Conservation (phyloP, 2,888 invertebrate species). For the Corythucha ciliata region DNA sequence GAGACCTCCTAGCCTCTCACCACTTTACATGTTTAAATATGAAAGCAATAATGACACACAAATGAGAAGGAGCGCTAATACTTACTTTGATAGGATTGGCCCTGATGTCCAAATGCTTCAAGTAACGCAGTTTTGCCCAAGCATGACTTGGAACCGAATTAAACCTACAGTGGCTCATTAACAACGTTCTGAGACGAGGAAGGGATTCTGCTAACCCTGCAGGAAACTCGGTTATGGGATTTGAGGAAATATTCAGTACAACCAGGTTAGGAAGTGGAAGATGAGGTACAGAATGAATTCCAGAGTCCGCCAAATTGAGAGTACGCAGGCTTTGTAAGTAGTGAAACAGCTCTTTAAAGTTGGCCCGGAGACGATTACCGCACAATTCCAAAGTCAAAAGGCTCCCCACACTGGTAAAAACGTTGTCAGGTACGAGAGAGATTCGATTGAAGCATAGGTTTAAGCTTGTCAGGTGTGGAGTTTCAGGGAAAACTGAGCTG, state of each 20-base stretch:
- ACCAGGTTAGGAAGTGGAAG: slow-evolving; percentile 66
- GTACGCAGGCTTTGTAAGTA: slow-evolving; percentile 72
- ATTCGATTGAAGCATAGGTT: slow-evolving; percentile 72
- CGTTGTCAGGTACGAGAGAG: slow-evolving; percentile 78
- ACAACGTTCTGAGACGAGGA: slow-evolving; percentile 57
- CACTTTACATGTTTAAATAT: too few relatives aligned
- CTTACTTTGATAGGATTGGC: slow-evolving; percentile 64
- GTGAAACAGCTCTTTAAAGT: slow-evolving; percentile 79
- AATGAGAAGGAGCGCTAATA: background rate
- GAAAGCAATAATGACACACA: too few relatives aligned
- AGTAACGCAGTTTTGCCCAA: slow-evolving; percentile 59
- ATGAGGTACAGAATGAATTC: slow-evolving; percentile 64
- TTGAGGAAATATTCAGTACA: slow-evolving; percentile 68
- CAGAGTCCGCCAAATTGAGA: slow-evolving; percentile 65
- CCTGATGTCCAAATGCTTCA: slow-evolving; percentile 69
- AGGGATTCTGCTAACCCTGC: slow-evolving; percentile 54
- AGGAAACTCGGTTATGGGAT: slow-evolving; percentile 59
- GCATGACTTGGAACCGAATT: slow-evolving; percentile 63
- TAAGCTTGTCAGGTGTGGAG: slow-evolving; percentile 65
- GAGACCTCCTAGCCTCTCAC: too few relatives aligned
- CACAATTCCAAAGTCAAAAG: slow-evolving; percentile 71
- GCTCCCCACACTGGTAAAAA: slow-evolving; percentile 71
- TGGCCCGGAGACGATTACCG: slow-evolving; percentile 69
- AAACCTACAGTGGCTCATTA: slow-evolving; percentile 67
- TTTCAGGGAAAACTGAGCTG: slow-evolving; percentile 75